Base-by-base conservation (phyloP, 2,113 vertebrate genomes). In the Entosphenus tridentatus region DNA sequence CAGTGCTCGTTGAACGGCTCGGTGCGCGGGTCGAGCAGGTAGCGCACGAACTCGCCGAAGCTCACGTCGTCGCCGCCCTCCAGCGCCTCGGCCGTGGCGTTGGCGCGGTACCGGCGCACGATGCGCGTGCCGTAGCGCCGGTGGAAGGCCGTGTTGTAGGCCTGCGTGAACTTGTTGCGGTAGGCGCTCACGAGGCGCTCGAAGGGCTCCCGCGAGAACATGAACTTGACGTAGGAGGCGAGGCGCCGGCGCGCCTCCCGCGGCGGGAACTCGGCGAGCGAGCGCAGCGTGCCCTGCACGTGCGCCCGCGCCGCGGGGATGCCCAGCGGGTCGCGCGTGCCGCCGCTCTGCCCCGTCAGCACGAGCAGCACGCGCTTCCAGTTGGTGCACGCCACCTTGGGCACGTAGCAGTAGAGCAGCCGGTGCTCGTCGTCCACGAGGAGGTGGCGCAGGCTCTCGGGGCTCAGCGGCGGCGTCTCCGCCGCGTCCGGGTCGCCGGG, bases 341-440 rank as follows among this genome's bases (percentile, higher is more conserved):
- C 91, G n/a, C 91, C 91, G 14, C 90, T 91, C 8, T 80, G 83
- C 3, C 91, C 87, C 0, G 82, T 89, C 70, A 97, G 84, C n/a
- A 97, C 93, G 91, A 97, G 96, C 91, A 97, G 95, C 70, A 96
- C 87, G 11, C 93, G 82, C 76, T 98, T 96, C 92, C 92, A 98
- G 81, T 98, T 98, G 77, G 92, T 98, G 71, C 93, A 98, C 39
- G 93, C 93, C 77, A 98, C 93, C 78, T 98, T 98, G 76, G 92
- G 93, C 55, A 98, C 93, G 1, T 98, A 98, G 78, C 93, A 98
- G 74, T 98, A 98, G 78, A 98, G 90, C 74, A 96, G 84, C 74
- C 89, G 87, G 10, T 98, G 89, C 68, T 92, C 87, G 73, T 98
- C 93, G 3, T 96, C 93, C 75, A 98, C 93, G 1, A 98, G 88